Evolutionary conservation across 2,797 vertebrate genomes (phyloP).

Genomic region (Chromis chromis): DNA sequence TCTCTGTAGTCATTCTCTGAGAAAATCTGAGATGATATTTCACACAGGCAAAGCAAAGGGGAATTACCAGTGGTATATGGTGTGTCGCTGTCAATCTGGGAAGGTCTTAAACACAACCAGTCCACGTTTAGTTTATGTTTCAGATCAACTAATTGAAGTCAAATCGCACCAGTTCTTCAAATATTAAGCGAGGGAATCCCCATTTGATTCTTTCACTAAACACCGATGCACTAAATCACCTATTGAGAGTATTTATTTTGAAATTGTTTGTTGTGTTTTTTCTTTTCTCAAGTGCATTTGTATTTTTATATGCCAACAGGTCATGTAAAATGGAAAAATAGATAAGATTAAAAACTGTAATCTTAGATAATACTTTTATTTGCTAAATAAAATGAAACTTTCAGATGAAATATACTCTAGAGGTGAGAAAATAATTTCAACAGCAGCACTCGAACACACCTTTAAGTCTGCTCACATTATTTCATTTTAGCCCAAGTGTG

Average conservation of each 20-base stretch:
- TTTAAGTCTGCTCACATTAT: conserved; percentile 16
- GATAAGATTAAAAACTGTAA: no score
- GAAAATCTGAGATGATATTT: conserved; percentile 55
- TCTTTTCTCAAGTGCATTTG: background rate
- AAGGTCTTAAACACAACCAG: background rate
- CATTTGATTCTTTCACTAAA: background rate
- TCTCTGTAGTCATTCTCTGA: conserved; percentile 47
- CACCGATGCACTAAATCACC: background rate
- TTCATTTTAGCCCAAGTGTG: conserved; percentile 12
- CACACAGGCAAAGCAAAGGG: conserved; percentile 45
- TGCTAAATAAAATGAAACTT: conserved; percentile 15
- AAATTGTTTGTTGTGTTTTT: background rate
- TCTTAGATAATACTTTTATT: background rate
- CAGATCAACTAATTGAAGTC: background rate
- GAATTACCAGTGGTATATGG: conserved; percentile 35
- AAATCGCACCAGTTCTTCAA: background rate
- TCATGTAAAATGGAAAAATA: background rate
- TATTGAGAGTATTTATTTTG: background rate
- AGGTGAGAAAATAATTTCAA: conserved; percentile 3
- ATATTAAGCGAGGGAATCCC: background rate
- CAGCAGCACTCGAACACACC: background rate
- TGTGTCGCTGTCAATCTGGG: conserved; percentile 41
- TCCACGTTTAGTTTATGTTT: conserved; percentile 2
- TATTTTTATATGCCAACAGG: background rate
- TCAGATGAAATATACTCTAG: conserved; percentile 26